Evolutionary conservation across 2,113 vertebrate genomes (phyloP).

Genomic region (Theristicus caerulescens): DNA sequence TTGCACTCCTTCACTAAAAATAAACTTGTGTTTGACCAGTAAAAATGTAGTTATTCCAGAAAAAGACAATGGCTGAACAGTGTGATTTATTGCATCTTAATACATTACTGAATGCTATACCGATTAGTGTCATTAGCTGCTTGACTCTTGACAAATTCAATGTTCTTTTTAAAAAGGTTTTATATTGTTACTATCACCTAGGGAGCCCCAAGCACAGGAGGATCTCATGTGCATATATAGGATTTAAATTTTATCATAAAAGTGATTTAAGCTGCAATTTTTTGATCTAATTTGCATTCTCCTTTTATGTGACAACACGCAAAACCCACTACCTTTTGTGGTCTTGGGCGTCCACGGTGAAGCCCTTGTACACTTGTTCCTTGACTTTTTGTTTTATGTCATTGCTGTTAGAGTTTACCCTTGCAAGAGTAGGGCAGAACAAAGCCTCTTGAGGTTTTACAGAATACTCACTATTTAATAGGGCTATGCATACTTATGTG

Average conservation of each 20-base stretch:
- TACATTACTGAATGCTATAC: not conserved
- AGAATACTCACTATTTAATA: not conserved
- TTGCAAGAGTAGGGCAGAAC: not conserved
- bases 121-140: not conserved
- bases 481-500: not conserved
- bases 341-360: not conserved
- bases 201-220: not conserved
- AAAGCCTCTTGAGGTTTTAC: not conserved
- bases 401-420: not conserved
- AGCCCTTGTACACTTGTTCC: not conserved
- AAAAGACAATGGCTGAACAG: not conserved
- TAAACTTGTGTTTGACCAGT: not conserved
- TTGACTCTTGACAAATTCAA: not conserved
- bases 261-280: not conserved
- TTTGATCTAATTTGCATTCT: not conserved
- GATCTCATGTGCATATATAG: not conserved
- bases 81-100: not conserved
- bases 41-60: not conserved
- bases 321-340: not conserved
- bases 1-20: not conserved
- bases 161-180: not conserved
- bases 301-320: not conserved
- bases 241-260: not conserved
- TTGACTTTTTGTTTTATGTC: not conserved
- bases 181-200: not conserved